A percentile compares a stretch with the other conserved stretches of the same genome.
Conservation (phyloP, 2,888 invertebrate genomes). For the Lasius platythorax region DNA sequence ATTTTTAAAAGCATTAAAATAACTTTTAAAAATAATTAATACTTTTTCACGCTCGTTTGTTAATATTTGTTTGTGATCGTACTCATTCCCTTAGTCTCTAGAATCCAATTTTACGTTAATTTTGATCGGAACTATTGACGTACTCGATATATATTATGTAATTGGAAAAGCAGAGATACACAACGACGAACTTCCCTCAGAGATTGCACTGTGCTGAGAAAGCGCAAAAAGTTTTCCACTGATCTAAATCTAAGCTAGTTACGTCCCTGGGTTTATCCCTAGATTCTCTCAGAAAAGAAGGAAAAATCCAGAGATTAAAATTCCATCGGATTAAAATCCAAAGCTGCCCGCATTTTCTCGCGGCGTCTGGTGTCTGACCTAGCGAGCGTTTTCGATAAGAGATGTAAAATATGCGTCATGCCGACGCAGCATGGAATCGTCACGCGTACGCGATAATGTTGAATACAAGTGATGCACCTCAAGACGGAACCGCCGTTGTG, state of each 20-base stretch:
- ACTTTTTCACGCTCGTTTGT: neutral
- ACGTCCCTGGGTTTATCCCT: neutral
- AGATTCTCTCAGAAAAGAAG: constrained; percentile 46
- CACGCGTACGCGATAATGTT: constrained; percentile 16
- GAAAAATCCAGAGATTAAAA: constrained; percentile 57
- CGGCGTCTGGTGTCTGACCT: constrained; percentile 21
- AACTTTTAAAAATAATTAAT: neutral
- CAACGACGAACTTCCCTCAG: neutral
- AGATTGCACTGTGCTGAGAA: neutral
- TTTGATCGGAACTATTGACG: neutral
- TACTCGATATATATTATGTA: neutral
- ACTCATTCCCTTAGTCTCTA: neutral
- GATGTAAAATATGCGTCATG: constrained; percentile 42
- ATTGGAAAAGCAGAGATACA: neutral
- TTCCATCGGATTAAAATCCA: constrained; percentile 54
- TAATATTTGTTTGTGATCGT: neutral
- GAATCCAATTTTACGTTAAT: neutral
- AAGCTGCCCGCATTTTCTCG: constrained; percentile 5
- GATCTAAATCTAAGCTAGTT: constrained; percentile 21
- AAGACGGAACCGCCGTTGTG: neutral
- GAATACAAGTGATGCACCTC: neutral
- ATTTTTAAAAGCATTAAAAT: too few species aligned
- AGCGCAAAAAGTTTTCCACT: neutral
- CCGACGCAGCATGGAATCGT: neutral
- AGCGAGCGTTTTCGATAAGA: constrained; percentile 28